phyloP scores from a whole-genome alignment of 2,888 invertebrate species.

The Yponomeuta evonymella region DNA sequence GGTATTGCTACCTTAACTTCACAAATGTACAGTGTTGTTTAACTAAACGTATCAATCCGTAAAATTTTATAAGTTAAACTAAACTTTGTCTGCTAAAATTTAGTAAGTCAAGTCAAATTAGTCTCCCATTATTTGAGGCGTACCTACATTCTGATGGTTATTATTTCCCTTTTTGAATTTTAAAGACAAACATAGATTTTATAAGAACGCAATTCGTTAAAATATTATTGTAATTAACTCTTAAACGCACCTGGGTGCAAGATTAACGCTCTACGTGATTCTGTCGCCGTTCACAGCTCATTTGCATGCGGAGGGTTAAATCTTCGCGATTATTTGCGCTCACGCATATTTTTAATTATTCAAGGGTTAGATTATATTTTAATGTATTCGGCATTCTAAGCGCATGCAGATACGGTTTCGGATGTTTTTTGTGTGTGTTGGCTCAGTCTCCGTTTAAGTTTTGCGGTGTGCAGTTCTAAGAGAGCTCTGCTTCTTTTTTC shows the following conservation, averaged over 20 bases:
- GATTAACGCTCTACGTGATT: conserved; percentile 52
- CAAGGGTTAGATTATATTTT: conserved; percentile 54
- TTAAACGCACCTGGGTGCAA: conserved; percentile 55
- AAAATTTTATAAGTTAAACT: too few relatives aligned
- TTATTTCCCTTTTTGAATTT: too few relatives aligned
- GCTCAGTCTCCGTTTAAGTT: conserved; percentile 55
- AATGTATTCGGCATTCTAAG: conserved; percentile 60
- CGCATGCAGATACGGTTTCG: conserved; percentile 44
- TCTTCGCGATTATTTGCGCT: conserved; percentile 69
- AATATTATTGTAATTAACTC: conserved; percentile 4
- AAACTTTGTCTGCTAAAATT: too few relatives aligned
- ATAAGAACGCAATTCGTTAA: not conserved
- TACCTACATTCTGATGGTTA: too few relatives aligned
- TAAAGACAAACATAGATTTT: not conserved
- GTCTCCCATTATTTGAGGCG: too few relatives aligned
- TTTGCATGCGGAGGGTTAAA: conserved; percentile 72
- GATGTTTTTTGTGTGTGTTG: conserved; percentile 43
- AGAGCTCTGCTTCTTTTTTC: too few relatives aligned
- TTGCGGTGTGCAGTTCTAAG: conserved; percentile 44
- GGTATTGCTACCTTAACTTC: too few relatives aligned
- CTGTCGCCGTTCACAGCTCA: conserved; percentile 44
- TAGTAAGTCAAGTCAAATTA: too few relatives aligned
- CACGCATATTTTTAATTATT: conserved; percentile 76
- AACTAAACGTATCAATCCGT: too few relatives aligned
- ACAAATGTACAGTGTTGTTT: too few relatives aligned